Evolutionary conservation across 2,888 invertebrate species (phyloP), one percentile per base, ranked within the genome.

Genomic region (Odontocerum albicorne): DNA sequence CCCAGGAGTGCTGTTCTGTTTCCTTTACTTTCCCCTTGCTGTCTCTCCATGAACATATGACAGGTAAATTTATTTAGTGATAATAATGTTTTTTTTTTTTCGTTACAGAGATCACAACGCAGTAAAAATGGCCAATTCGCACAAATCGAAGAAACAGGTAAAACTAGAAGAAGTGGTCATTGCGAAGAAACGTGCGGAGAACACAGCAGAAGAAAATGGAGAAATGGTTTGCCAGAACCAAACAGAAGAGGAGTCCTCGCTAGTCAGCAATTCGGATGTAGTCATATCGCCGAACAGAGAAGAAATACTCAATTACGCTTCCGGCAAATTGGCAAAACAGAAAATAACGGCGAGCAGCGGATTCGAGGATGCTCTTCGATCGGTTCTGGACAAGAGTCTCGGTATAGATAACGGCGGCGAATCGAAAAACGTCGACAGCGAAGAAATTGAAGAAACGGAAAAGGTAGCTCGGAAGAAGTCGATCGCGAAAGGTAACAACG

Each of bases 151-250:
- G 21, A n/a, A n/a, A n/a, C n/a, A n/a, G n/a, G 57, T 57, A 35
- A 60, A 57, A 17, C 46, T 60, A 3, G 60, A 60, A 42, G 57
- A 60, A 21, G 60, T 60, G 1, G 57, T 60, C 19, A 35, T 60
- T 15, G 32, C 21, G 2, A 44, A 50, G 15, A 51, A 49, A 16
- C 52, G 49, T 3, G 2, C 46, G 12, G 22, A 15, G 17, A 16
- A 17, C 4, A 17, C 20, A 3, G 31, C 13, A 13, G 32, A 40
- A 33, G 49, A 12, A 22, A 8, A 31, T 10, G 6, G 8, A 1
- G 4, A 7, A 21, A 32, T 20, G 19, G 39, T 7, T 3, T 7
- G 17, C 10, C 16, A 12, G 8, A 17, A 27, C 32, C 2, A 15
- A 3, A n/a, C 20, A 6, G 53, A 32, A 13, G 32, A 32, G 32